Conservation (phyloP, 2,888 invertebrate species). For the Perdita meconis region DNA sequence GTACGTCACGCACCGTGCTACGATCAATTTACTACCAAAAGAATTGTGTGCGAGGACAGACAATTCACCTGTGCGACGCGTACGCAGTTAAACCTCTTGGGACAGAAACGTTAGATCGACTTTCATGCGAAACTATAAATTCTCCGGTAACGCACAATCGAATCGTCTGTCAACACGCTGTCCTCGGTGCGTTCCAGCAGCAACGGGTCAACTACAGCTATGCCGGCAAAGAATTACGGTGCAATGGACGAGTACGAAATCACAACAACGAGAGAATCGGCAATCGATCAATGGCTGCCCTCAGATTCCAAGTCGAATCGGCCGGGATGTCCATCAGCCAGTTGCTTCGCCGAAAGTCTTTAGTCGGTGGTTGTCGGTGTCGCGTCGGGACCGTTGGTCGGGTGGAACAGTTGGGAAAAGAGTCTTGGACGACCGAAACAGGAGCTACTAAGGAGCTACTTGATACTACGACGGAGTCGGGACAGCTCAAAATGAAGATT, state of each 20-base stretch:
- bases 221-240: conserved; percentile 65
- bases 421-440: neutral
- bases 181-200: conserved; percentile 43
- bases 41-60: conserved; percentile 17
- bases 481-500: neutral
- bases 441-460: conserved; percentile 1
- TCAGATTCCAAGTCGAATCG: conserved; percentile 54
- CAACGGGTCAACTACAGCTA: conserved; percentile 52
- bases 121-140: neutral
- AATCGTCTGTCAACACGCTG: conserved; percentile 51
- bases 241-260: conserved; percentile 69
- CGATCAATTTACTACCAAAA: conserved; percentile 28
- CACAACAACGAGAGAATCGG: conserved; percentile 73
- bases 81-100: neutral
- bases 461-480: conserved; percentile 19
- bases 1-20: conserved; percentile 44
- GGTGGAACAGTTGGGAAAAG: conserved; percentile 71
- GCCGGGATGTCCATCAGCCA: conserved; percentile 67
- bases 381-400: conserved; percentile 83
- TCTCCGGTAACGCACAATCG: conserved; percentile 4
- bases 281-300: conserved; percentile 63
- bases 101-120: neutral
- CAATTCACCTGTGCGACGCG: conserved; percentile 11
- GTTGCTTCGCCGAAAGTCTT: conserved; percentile 69
- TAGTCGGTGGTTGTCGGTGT: conserved; percentile 78